Percentiles rank a stretch among this genome's conserved stretches.
Evolutionary conservation across 35 echinoderm and acorn worm genomes (phyloP).

Genomic region (Holothuria glaberrima): DNA sequence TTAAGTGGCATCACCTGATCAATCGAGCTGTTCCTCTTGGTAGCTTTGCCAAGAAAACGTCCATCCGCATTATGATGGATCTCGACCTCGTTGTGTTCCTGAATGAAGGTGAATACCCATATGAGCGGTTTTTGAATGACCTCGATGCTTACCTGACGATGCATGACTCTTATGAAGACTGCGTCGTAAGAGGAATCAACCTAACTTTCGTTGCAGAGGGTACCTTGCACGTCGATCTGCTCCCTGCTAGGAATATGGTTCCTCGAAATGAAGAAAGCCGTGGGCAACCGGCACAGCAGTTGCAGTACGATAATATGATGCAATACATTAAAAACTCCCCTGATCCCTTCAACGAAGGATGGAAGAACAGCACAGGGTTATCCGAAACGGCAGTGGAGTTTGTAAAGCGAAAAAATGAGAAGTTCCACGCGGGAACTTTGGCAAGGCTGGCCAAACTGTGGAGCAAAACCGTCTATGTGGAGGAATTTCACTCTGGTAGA

Average conservation of each 20-base stretch:
- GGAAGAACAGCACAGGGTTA: constrained; percentile 27
- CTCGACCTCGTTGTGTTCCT: constrained; percentile 32
- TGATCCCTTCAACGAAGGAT: constrained; percentile 1
- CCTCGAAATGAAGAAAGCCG: background rate
- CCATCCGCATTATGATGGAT: constrained; percentile 43
- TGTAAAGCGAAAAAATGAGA: constrained; percentile 23
- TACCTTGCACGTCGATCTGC: constrained; percentile 22
- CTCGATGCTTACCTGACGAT: background rate
- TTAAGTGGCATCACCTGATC: background rate
- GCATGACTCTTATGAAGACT: background rate
- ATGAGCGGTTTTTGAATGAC: background rate
- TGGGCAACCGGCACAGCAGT: background rate
- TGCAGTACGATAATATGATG: constrained; percentile 4
- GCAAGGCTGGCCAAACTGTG: constrained; percentile 41
- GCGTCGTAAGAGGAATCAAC: background rate
- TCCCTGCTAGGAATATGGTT: constrained; percentile 26
- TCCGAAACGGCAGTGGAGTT: constrained; percentile 43
- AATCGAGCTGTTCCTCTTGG: constrained; percentile 20
- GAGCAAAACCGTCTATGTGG: constrained; percentile 48
- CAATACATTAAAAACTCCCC: background rate
- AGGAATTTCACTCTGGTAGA: constrained; percentile 12
- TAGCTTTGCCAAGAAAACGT: constrained; percentile 31
- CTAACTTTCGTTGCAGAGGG: constrained; percentile 9
- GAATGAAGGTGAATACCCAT: constrained; percentile 35
- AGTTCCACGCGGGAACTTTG: background rate